Conservation (phyloP, 2,888 invertebrate species). For the Metellina segmentata region DNA sequence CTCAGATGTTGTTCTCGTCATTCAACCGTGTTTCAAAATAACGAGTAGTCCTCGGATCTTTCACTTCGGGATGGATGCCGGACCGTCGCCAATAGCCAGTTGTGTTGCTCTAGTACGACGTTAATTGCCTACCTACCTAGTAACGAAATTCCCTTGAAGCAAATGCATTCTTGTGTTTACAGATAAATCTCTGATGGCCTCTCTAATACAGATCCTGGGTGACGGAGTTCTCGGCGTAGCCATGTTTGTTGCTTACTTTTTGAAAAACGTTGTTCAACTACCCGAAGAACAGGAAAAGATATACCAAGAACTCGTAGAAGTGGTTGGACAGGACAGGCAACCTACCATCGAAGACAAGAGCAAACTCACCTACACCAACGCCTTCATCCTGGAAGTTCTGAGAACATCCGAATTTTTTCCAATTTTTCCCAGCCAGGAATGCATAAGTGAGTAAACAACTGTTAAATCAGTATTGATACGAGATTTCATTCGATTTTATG, state of each 20-base stretch:
- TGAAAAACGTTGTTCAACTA: background rate
- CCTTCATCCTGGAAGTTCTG: conserved; percentile 34
- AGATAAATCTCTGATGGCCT: conserved; percentile 23
- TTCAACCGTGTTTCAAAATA: too few relatives aligned
- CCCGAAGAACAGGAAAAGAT: conserved; percentile 58
- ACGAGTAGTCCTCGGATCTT: too few relatives aligned
- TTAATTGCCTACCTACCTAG: too few relatives aligned
- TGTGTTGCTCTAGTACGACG: too few relatives aligned
- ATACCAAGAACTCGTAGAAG: conserved; percentile 33
- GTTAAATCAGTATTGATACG: too few relatives aligned
- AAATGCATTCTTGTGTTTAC: background rate
- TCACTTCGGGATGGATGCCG: too few relatives aligned
- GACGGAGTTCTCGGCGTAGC: conserved; percentile 32
- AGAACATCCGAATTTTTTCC: conserved; percentile 35
- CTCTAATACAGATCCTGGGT: conserved; percentile 35
- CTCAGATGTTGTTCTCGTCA: too few relatives aligned
- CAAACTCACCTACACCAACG: conserved; percentile 47
- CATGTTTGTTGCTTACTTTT: background rate
- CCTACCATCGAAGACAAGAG: conserved; percentile 58
- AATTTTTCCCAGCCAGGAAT: conserved; percentile 30
- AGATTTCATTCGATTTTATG: too few relatives aligned
- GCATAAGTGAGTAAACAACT: conserved; percentile 37
- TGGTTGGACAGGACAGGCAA: conserved; percentile 17
- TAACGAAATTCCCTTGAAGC: too few relatives aligned
- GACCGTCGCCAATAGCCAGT: too few relatives aligned